phyloP scores from a whole-genome alignment of 2,888 invertebrate genomes.

The Pseudoips prasinana region DNA sequence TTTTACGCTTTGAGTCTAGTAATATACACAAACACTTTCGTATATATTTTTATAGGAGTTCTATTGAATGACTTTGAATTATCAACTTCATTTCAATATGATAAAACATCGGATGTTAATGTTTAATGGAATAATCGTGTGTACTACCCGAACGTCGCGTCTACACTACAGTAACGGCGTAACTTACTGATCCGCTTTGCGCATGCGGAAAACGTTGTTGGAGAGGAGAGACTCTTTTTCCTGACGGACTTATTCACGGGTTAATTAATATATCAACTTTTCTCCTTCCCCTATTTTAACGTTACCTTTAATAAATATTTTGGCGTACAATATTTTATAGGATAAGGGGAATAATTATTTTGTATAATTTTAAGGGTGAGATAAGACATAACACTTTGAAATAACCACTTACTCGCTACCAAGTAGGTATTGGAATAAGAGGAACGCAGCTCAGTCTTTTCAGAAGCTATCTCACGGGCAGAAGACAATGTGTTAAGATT shows the following conservation, averaged over 20 bases:
- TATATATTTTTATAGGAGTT: too few relatives aligned
- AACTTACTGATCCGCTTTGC: conserved; percentile 51
- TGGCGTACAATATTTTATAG: conserved; percentile 27
- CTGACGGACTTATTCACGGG: conserved; percentile 75
- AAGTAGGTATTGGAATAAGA: too few relatives aligned
- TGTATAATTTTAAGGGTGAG: not conserved
- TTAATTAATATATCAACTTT: conserved; percentile 82
- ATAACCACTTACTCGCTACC: not conserved
- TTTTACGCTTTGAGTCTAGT: too few relatives aligned
- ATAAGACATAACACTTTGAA: not conserved
- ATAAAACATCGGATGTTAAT: too few relatives aligned
- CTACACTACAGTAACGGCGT: conserved; percentile 68
- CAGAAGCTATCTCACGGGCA: too few relatives aligned
- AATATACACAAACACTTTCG: too few relatives aligned
- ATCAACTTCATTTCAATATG: too few relatives aligned
- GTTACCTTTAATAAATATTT: conserved; percentile 71
- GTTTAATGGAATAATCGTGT: too few relatives aligned
- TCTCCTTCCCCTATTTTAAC: conserved; percentile 67
- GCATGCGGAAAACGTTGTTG: conserved; percentile 72
- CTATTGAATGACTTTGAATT: too few relatives aligned
- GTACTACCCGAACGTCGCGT: conserved; percentile 49
- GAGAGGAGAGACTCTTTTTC: conserved; percentile 73
- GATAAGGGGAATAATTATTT: not conserved
- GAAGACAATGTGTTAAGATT: too few relatives aligned
- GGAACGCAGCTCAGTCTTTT: too few relatives aligned